Conservation (phyloP, 2,888 invertebrate genomes). For the Romanomermis culicivorax region DNA sequence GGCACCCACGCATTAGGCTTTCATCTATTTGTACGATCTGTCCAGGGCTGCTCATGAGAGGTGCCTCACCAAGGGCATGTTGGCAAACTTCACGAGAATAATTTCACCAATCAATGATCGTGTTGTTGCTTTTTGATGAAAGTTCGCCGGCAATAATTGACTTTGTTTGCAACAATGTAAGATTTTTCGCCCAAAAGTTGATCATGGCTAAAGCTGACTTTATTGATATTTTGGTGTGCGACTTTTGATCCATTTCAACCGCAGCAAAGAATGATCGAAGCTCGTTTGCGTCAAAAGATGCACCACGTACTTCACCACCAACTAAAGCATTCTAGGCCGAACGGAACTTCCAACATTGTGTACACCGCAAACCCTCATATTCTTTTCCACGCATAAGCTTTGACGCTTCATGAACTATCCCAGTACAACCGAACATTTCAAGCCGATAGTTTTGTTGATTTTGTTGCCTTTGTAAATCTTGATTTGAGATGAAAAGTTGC, state of each 20-base stretch:
- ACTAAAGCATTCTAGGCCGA: not conserved
- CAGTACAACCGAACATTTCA: not conserved
- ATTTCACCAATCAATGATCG: not conserved
- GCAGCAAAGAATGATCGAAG: not conserved
- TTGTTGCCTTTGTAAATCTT: not conserved
- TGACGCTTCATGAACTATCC: not conserved
- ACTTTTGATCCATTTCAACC: not conserved
- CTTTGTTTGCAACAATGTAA: not conserved
- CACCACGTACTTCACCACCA: not conserved
- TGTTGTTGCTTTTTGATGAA: not conserved
- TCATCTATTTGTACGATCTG: too few species aligned
- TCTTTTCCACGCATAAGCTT: not conserved
- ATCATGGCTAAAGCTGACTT: not conserved
- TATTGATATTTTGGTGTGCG: not conserved
- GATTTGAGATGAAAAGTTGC: not conserved
- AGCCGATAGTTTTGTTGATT: not conserved
- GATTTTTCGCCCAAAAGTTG: not conserved
- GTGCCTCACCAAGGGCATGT: not conserved
- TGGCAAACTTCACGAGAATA: not conserved
- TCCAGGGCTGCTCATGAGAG: not conserved
- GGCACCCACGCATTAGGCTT: too few species aligned
- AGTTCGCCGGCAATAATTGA: not conserved
- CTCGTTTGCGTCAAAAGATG: not conserved
- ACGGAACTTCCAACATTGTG: not conserved
- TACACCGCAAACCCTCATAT: not conserved